phyloP scores from a whole-genome alignment of 2,888 invertebrate species.

The Clitarchus hookeri region DNA sequence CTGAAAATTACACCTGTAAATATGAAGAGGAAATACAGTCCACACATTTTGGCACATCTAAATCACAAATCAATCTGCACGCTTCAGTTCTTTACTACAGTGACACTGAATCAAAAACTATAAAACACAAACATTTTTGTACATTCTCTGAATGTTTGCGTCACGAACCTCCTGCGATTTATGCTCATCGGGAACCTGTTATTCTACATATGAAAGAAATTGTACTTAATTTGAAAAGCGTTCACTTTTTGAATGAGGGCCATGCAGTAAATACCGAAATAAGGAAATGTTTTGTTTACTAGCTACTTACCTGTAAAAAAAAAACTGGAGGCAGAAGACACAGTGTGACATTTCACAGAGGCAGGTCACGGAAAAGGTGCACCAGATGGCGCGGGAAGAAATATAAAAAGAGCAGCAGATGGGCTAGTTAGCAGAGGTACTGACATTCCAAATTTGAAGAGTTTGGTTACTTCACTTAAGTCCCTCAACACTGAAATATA shows the following conservation, averaged over 20 bases:
- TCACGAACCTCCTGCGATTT: background rate
- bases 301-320: background rate
- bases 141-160: background rate
- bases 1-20: slow-evolving; percentile 46
- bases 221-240: background rate
- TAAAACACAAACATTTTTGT: background rate
- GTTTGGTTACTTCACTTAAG: background rate
- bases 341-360: background rate
- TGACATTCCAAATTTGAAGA: background rate
- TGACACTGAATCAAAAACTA: background rate
- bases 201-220: background rate
- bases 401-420: slow-evolving; percentile 3
- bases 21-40: slow-evolving; percentile 46
- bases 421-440: background rate
- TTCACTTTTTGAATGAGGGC: background rate
- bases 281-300: background rate
- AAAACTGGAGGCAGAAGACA: background rate
- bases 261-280: background rate
- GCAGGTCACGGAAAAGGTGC: slow-evolving; percentile 12
- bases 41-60: slow-evolving; percentile 46
- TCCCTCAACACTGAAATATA: background rate
- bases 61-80: slow-evolving; percentile 45
- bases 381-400: background rate
- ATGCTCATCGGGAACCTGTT: background rate
- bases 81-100: slow-evolving; percentile 40